These are phyloP conservation scores for Athalia rosae DNA, from an alignment of 2,888 invertebrate species.

Conservation along the genomic window DNA sequence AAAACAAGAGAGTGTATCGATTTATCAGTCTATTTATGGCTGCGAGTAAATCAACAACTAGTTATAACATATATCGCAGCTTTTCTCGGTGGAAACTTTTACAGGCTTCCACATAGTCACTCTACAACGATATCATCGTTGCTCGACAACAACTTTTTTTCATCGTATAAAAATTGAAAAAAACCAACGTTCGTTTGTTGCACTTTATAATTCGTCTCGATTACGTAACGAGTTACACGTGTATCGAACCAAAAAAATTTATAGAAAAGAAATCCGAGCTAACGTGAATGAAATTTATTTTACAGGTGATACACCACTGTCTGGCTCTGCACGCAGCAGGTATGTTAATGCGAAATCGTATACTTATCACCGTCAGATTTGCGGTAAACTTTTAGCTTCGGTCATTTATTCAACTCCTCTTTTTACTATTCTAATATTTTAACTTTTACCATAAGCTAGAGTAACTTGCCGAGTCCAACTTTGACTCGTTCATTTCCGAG, in stretches of 20 bases:
- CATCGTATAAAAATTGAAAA: no score
- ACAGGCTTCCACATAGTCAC: neutral
- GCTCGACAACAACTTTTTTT: no score
- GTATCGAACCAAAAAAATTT: neutral
- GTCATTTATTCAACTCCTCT: neutral
- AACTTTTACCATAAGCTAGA: no score
- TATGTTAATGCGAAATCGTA: neutral
- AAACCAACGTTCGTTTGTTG: no score
- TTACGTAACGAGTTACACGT: neutral
- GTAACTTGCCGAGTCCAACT: no score
- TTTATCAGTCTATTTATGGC: constrained; percentile 1
- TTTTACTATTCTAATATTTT: no score
- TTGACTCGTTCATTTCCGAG: no score
- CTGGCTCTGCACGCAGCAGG: constrained; percentile 29
- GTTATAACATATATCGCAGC: no score
- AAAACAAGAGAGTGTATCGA: neutral
- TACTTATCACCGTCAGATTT: neutral
- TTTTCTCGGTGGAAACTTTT: neutral
- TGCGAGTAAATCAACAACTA: neutral
- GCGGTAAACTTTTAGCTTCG: constrained; percentile 17
- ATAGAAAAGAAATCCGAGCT: neutral
- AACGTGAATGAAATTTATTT: neutral
- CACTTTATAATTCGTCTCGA: no score
- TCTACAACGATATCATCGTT: neutral
- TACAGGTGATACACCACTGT: constrained; percentile 36